Conservation (phyloP, 2,113 vertebrate genomes). For the Triplophysa tibetana region DNA sequence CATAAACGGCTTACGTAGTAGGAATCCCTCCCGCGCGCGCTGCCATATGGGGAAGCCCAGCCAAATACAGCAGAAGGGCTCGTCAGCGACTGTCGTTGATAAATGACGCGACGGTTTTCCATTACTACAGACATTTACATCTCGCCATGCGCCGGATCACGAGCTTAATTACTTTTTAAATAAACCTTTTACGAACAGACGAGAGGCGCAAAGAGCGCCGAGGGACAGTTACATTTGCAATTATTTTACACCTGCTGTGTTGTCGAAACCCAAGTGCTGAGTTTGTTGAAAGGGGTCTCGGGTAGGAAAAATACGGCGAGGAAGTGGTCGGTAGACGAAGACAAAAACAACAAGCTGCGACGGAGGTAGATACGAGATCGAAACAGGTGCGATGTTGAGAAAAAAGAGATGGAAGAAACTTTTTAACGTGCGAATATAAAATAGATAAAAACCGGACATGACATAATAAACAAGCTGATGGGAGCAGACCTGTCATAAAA, state of each 20-base stretch:
- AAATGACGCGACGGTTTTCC: constrained; percentile 45
- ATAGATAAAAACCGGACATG: background rate
- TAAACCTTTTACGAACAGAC: constrained; percentile 14
- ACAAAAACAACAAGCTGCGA: constrained; percentile 4
- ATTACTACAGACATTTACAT: constrained; percentile 21
- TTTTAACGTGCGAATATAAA: background rate
- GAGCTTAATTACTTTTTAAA: constrained; percentile 30
- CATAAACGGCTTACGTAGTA: constrained; percentile 41
- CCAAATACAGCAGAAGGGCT: constrained; percentile 10
- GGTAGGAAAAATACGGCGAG: constrained; percentile 25
- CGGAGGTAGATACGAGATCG: constrained; percentile 3
- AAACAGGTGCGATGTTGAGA: constrained; percentile 7
- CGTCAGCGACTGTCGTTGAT: background rate
- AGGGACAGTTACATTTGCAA: background rate
- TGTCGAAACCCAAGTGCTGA: constrained; percentile 4
- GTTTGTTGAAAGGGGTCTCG: background rate
- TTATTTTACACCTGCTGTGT: constrained; percentile 27
- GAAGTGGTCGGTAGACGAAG: constrained; percentile 32
- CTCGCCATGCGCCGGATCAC: background rate
- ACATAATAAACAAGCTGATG: too few species aligned
- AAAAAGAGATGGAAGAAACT: background rate
- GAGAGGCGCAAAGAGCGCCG: background rate
- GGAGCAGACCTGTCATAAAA: too few species aligned
- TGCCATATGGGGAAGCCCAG: constrained; percentile 53
- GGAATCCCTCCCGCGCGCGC: constrained; percentile 47